Conservation (phyloP, 2,888 invertebrate genomes). For the Cryptocephalus moraei region DNA sequence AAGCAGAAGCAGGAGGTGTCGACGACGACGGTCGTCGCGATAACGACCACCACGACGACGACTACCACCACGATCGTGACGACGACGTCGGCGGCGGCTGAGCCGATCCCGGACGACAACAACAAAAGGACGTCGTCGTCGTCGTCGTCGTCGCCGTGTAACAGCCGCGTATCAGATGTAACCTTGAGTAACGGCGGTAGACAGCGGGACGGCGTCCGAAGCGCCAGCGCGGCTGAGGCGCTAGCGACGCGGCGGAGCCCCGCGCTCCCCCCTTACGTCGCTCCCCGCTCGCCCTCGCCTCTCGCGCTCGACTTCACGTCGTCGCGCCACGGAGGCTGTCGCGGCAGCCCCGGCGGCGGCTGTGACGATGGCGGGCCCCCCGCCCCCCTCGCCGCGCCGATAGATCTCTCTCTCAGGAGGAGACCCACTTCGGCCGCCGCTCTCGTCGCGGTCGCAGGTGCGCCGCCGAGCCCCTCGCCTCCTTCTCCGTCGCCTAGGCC, state of each 20-base stretch:
- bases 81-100: conserved; percentile 21
- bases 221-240: conserved; percentile 17
- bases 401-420: conserved; percentile 37
- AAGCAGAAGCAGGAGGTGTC: conserved; percentile 10
- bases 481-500: too few relatives aligned
- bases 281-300: conserved; percentile 15
- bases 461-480: conserved; percentile 29
- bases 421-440: conserved; percentile 26
- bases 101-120: too few relatives aligned
- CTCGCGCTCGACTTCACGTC: conserved; percentile 31
- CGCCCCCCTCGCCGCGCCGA: conserved; percentile 31
- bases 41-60: conserved; percentile 2
- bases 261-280: conserved; percentile 19
- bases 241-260: conserved; percentile 22
- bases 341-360: conserved; percentile 20
- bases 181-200: conserved; percentile 23
- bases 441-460: conserved; percentile 16
- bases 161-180: too few relatives aligned
- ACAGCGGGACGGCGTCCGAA: conserved; percentile 36
- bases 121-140: too few relatives aligned
- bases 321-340: conserved; percentile 23
- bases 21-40: too few relatives aligned
- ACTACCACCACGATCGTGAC: conserved; percentile 36
- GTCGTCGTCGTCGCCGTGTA: too few relatives aligned
- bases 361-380: conserved; percentile 9